These are phyloP conservation scores for Dasyprocta punctata DNA, from an alignment of 2,113 vertebrate genomes.

Conservation along the genomic window DNA sequence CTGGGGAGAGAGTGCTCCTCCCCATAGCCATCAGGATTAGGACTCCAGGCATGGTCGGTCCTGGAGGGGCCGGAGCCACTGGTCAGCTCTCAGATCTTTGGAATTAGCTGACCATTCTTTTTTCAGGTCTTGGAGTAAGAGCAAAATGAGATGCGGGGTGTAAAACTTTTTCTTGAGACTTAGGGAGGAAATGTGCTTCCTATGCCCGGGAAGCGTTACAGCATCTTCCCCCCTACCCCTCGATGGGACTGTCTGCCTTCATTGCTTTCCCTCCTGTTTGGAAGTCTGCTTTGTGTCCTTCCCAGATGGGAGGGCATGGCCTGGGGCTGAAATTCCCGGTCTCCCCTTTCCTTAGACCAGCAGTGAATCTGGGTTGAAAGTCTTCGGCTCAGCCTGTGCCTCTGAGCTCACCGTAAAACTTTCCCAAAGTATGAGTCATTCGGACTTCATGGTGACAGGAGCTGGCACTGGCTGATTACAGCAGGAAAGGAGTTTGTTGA, in stretches of 20 bases:
- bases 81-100: neutral
- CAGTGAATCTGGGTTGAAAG: accelerated
- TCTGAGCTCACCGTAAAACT: accelerated
- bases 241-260: neutral
- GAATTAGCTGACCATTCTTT: neutral
- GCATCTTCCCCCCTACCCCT: neutral
- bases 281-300: neutral
- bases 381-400: accelerated
- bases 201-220: neutral
- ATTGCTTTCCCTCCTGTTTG: neutral
- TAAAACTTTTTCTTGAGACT: neutral
- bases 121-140: neutral
- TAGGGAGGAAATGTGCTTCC: too few relatives aligned
- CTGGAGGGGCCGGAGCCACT: accelerated
- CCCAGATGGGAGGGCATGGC: neutral
- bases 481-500: neutral
- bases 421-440: accelerated
- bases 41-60: accelerated
- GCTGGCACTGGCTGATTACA: neutral
- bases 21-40: accelerated
- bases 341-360: neutral
- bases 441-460: neutral
- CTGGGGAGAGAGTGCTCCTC: accelerated
- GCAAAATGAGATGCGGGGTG: neutral
- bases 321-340: neutral